Percentiles rank a stretch among this genome's conserved stretches.
Evolutionary conservation across 2,888 invertebrate species (phyloP).

Genomic region (Oligia fasciuncula): DNA sequence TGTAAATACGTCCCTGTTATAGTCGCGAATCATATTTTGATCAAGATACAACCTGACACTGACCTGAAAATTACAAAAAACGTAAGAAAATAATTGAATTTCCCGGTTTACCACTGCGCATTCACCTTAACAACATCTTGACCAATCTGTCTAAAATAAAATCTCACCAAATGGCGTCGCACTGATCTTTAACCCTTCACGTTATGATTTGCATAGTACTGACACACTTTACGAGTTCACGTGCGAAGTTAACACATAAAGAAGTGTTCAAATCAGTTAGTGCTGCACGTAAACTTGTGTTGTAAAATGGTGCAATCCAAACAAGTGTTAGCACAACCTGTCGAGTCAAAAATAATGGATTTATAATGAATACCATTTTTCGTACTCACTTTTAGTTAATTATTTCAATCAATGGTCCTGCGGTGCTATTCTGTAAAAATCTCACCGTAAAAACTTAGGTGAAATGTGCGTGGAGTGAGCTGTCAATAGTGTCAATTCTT

Average conservation of each 20-base stretch:
- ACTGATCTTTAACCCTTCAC: conserved; percentile 38
- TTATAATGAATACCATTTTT: not conserved
- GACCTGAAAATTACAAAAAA: no score
- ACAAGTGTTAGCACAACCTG: not conserved
- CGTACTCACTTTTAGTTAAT: not conserved
- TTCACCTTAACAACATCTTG: not conserved
- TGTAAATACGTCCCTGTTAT: no score
- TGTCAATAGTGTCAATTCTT: no score
- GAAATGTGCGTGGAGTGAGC: no score
- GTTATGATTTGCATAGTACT: conserved; percentile 14
- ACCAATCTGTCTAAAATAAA: conserved; percentile 11
- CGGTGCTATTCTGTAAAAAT: no score
- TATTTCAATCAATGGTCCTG: not conserved
- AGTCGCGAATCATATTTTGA: no score
- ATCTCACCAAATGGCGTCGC: not conserved
- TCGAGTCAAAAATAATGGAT: not conserved
- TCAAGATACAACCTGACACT: no score
- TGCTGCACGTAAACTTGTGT: not conserved
- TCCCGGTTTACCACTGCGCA: no score
- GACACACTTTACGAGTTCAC: conserved; percentile 10
- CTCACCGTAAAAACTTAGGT: no score
- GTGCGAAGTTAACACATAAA: not conserved
- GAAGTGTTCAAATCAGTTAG: conserved; percentile 19
- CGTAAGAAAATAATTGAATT: no score
- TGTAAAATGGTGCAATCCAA: not conserved